Evolutionary conservation across 2,113 vertebrate genomes (phyloP).

Genomic region (Aptenodytes forsteri): DNA sequence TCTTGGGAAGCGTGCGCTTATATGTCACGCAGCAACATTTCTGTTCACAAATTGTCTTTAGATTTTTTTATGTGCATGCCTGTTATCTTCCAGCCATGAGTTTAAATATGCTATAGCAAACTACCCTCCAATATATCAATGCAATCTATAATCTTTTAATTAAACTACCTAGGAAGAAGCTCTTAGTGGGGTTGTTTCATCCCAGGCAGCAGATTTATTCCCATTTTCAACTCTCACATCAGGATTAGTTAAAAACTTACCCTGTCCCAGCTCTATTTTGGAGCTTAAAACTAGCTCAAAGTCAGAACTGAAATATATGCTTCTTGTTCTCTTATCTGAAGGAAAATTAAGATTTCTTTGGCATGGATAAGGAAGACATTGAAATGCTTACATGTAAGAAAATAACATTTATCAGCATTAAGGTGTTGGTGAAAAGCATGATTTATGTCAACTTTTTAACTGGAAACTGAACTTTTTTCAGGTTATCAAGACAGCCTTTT

Average conservation of each 20-base stretch:
- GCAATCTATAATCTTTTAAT: neutral
- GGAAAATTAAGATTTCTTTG: neutral
- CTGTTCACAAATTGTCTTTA: neutral
- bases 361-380: neutral
- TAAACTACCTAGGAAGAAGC: neutral
- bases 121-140: neutral
- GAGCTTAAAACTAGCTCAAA: neutral
- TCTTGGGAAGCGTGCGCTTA: rapidly evolving
- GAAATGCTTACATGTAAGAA: neutral
- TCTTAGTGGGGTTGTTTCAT: neutral
- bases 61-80: neutral
- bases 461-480: neutral
- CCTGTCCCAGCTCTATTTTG: neutral
- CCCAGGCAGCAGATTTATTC: neutral
- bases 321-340: neutral
- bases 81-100: neutral
- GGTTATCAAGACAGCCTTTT: neutral
- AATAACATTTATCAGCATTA: neutral
- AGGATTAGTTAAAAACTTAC: neutral
- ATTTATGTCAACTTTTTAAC: neutral
- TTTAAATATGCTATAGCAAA: neutral
- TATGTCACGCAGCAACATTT: too few species aligned
- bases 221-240: neutral
- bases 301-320: neutral
- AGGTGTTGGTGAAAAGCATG: neutral